Evolutionary conservation across 2,113 vertebrate genomes (phyloP).

Genomic region (Nothoprocta pentlandii): DNA sequence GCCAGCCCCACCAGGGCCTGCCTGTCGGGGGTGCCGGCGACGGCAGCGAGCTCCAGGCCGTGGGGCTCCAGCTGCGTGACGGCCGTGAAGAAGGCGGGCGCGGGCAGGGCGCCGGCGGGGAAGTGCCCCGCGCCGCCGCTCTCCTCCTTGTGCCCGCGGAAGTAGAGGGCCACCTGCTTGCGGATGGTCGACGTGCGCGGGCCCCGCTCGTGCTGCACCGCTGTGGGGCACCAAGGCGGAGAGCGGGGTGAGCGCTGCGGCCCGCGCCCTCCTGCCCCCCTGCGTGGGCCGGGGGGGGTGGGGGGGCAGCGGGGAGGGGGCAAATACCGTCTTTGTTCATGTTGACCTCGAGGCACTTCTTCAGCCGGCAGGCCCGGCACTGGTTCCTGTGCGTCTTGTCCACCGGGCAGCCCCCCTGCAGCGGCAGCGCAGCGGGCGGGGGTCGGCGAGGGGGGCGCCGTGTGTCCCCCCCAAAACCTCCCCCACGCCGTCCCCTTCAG

Average conservation of each 20-base stretch:
- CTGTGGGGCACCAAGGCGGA: slow-evolving; percentile 72
- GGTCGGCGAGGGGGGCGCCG: no score
- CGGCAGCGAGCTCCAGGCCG: slow-evolving; percentile 89
- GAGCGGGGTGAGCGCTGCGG: not conserved
- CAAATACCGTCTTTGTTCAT: slow-evolving; percentile 99
- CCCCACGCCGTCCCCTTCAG: not conserved
- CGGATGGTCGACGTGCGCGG: slow-evolving; percentile 97
- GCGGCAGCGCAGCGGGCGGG: slow-evolving; percentile 53
- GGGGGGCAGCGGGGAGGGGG: not conserved
- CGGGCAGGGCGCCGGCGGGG: slow-evolving; percentile 86
- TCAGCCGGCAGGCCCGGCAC: slow-evolving; percentile 96
- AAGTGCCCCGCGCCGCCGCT: slow-evolving; percentile 90
- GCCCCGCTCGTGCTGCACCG: slow-evolving; percentile 96
- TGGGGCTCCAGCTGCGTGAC: slow-evolving; percentile 97
- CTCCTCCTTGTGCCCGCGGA: slow-evolving; percentile 97
- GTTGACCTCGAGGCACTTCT: slow-evolving; percentile 99
- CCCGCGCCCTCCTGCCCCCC: no score
- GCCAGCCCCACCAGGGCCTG: slow-evolving; percentile 94
- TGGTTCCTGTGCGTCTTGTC: slow-evolving; percentile 99
- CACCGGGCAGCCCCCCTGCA: slow-evolving; percentile 95
- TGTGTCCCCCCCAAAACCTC: not conserved
- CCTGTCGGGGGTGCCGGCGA: slow-evolving; percentile 89
- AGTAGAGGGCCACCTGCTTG: slow-evolving; percentile 98
- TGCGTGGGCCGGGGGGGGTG: no score
- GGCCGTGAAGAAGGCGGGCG: slow-evolving; percentile 94